Conservation (phyloP, 2,888 invertebrate species). For the Xanthorhoe designata region DNA sequence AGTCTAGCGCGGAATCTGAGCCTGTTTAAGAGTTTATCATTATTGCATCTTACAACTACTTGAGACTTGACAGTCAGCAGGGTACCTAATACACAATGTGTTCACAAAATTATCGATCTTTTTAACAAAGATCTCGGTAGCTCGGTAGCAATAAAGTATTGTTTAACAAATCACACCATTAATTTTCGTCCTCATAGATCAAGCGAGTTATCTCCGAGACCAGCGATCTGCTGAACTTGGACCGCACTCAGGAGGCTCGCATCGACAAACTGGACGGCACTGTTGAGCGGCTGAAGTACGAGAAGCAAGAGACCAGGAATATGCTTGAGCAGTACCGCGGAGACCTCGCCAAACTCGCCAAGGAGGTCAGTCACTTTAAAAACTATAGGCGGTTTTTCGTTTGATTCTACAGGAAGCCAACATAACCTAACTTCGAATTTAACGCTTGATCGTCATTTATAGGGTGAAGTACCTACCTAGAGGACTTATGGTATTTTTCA, state of each 20-base stretch:
- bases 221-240: constrained; percentile 61
- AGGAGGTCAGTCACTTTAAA: constrained; percentile 73
- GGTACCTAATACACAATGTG: no score
- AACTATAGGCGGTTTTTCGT: not conserved
- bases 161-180: not conserved
- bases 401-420: no score
- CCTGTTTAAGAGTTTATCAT: not conserved
- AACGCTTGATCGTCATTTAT: no score
- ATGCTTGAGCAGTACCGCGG: constrained; percentile 67
- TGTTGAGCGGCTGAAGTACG: constrained; percentile 68
- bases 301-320: constrained; percentile 63
- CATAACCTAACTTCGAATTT: no score
- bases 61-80: no score
- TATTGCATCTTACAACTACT: no score
- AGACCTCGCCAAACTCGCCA: constrained; percentile 74
- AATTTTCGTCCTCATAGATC: constrained; percentile 56
- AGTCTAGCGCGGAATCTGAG: not conserved
- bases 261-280: constrained; percentile 69
- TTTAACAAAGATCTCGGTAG: no score
- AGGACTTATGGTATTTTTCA: no score
- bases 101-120: no score
- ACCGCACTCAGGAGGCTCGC: constrained; percentile 68
- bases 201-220: constrained; percentile 71
- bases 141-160: no score
- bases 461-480: no score